Percentiles rank a stretch among this genome's conserved stretches.
Evolutionary conservation across 2,113 vertebrate genomes (phyloP).

Genomic region (Gorilla gorilla): DNA sequence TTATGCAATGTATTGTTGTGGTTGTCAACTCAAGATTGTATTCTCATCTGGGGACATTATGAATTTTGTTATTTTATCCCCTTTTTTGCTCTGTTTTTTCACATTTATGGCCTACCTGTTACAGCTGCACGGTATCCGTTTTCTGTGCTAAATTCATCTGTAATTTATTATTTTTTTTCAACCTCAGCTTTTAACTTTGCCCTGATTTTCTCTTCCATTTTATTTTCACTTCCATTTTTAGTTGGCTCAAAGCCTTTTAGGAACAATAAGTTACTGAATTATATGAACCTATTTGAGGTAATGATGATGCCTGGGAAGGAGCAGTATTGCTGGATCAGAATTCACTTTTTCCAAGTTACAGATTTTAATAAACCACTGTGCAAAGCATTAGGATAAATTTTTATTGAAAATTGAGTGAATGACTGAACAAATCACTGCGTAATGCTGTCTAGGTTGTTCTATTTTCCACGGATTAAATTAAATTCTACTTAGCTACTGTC

Average conservation of each 20-base stretch:
- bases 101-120: not conserved
- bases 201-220: not conserved
- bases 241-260: not conserved
- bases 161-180: not conserved
- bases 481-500: not conserved
- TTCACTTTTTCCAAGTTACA: not conserved
- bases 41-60: not conserved
- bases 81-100: not conserved
- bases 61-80: not conserved
- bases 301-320: not conserved
- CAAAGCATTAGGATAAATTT: not conserved
- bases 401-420: not conserved
- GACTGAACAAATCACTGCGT: not conserved
- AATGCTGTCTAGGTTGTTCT: not conserved
- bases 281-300: not conserved
- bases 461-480: not conserved
- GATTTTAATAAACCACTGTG: not conserved
- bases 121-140: not conserved
- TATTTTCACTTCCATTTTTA: not conserved
- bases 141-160: not conserved
- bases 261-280: not conserved
- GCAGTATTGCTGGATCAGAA: not conserved
- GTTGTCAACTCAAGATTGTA: not conserved
- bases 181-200: not conserved
- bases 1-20: not conserved